Conservation (phyloP, 2,797 vertebrate genomes). For the Artibeus jamaicensis region DNA sequence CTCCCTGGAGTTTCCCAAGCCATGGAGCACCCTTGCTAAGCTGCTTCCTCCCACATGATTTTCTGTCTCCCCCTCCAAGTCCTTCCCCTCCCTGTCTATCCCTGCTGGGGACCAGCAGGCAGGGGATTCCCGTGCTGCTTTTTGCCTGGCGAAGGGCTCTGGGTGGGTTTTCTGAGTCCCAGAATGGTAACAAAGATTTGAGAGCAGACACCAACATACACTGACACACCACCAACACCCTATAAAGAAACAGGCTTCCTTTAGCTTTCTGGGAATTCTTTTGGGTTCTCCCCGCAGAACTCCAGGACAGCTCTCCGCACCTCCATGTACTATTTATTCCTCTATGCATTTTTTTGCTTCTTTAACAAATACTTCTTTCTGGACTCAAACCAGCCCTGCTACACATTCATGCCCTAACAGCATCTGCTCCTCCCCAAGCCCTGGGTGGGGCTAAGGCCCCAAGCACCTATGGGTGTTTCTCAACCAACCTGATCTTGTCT, state of each 20-base stretch:
- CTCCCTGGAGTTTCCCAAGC: neutral
- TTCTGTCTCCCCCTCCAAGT: neutral
- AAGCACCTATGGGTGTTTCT: neutral
- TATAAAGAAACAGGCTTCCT: neutral
- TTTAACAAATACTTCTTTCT: neutral
- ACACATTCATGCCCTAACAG: neutral
- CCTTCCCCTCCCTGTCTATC: neutral
- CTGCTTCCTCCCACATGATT: neutral
- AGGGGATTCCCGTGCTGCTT: neutral
- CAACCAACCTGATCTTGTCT: neutral
- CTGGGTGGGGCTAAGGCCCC: neutral
- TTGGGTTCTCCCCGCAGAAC: neutral
- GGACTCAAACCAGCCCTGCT: neutral
- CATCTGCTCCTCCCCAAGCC: neutral
- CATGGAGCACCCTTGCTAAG: neutral
- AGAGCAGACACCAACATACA: neutral
- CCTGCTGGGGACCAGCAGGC: neutral
- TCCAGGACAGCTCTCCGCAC: neutral
- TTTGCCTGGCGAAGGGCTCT: neutral
- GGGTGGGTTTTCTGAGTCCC: neutral
- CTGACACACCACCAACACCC: neutral
- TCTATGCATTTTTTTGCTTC: neutral
- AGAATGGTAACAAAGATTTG: neutral
- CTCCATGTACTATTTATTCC: neutral
- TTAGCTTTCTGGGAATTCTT: neutral